Base-by-base conservation (phyloP, 2,888 invertebrate genomes). In the Ypsolopha scabrella region DNA sequence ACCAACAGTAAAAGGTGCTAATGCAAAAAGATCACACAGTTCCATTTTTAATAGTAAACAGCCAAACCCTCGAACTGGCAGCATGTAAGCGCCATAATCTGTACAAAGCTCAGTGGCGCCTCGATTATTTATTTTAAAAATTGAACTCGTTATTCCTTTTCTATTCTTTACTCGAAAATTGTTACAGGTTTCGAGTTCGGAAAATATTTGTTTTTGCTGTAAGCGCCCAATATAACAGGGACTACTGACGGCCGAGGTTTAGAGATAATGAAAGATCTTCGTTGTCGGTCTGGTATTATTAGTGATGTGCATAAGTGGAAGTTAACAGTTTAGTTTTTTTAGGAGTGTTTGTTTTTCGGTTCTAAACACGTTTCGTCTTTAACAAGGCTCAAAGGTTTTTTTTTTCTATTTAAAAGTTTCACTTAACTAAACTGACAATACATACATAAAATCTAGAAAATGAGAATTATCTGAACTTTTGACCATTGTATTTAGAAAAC, bases 1-100 rank as follows among this genome's bases (percentile, higher is more conserved):
- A 69, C 70, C 69, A 39, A 72, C 77, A 82, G 77, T 85, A 80
- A 83, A 85, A 83, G 81, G 85, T 80, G 85, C 70, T 85, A 85
- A 85, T 68, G 71, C 73, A 72, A 77, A 83, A 80, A 72, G 72
- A 74, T 66, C 71, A 77, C 73, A 74, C 63, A 60, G 72, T 71
- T 67, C 77, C 78, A 76, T 80, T 80, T 80, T 79, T 76, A 70
- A 68, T 75, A 63, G 64, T 69, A 80, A 83, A 82, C 73, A 80
- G 58, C 24, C 24, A 24, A 3, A 24, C 24, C 2, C 24, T 64
- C 62, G 59, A 67, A 68, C 66, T 68, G 69, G 71, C 68, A 67
- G 24, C 24, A 24, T 68, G 75, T 74, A 78, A 72, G 73, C 68
- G 69, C 79, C 67, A 78, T 85, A 83, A 85, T 83, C 80, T 75